Conservation (phyloP, 2,797 vertebrate genomes). For the Sebastes alutus region DNA sequence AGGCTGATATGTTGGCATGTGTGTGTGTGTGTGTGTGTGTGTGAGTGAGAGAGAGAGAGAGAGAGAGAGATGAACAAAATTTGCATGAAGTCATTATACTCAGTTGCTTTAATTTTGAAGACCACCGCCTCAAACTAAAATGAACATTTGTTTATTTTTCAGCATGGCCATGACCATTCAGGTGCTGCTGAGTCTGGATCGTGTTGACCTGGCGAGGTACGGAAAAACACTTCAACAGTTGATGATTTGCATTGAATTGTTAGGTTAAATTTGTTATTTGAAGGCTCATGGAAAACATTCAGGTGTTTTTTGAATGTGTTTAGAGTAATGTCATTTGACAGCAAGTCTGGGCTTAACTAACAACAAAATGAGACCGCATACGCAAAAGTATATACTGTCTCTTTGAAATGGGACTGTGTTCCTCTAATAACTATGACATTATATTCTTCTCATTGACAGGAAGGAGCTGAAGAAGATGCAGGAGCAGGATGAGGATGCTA, state of each 20-base stretch:
- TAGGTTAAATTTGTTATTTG: background rate
- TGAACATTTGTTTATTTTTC: constrained; percentile 19
- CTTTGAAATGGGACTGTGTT: background rate
- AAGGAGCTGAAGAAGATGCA: constrained; percentile 99
- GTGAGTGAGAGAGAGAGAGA: too few relatives aligned
- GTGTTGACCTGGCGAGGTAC: constrained; percentile 94
- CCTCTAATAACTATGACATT: background rate
- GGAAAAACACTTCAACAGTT: background rate
- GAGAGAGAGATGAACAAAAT: too few relatives aligned
- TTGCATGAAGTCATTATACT: too few relatives aligned
- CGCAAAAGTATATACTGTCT: background rate
- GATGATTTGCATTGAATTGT: background rate
- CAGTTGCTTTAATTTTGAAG: background rate
- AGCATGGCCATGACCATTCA: constrained; percentile 95
- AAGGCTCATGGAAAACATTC: background rate
- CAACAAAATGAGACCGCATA: background rate
- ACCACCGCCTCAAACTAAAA: background rate
- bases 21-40: too few relatives aligned
- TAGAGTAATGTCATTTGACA: background rate
- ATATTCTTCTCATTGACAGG: constrained; percentile 68
- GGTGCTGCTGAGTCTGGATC: constrained; percentile 92
- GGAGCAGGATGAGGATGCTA: constrained; percentile 95
- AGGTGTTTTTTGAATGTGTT: background rate
- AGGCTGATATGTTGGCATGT: too few relatives aligned
- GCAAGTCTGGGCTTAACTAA: background rate